A percentile compares a stretch with the other conserved stretches of the same genome.
These are phyloP conservation scores for Strix aluco DNA, from an alignment of 2,113 vertebrate species.

Conservation along the genomic window DNA sequence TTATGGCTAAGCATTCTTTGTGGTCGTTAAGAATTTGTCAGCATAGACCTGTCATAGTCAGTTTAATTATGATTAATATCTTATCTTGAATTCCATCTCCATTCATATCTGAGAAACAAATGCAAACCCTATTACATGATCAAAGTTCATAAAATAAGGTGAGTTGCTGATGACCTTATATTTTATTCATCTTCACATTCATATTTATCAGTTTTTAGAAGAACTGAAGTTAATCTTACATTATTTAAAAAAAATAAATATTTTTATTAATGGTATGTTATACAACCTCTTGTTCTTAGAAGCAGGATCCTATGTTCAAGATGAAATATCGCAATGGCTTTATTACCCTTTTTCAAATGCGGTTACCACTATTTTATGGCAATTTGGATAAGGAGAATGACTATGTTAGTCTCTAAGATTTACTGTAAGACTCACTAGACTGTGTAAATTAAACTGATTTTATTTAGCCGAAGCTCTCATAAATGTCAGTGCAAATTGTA, in stretches of 20 bases:
- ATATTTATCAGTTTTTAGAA: constrained; percentile 78
- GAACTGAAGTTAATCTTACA: constrained; percentile 66
- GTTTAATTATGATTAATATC: constrained; percentile 98
- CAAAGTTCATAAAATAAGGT: constrained; percentile 80
- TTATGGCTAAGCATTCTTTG: constrained; percentile 91
- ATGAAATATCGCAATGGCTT: constrained; percentile 55
- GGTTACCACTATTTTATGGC: background rate
- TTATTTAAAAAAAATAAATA: constrained; percentile 60
- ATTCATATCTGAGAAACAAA: constrained; percentile 82
- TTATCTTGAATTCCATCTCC: constrained; percentile 91
- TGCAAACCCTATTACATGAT: constrained; percentile 76
- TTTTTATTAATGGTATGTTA: constrained; percentile 40
- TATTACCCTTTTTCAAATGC: constrained; percentile 18
- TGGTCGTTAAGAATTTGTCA: constrained; percentile 93
- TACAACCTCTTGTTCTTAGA: constrained; percentile 4
- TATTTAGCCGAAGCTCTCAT: background rate
- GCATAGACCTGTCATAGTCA: constrained; percentile 86
- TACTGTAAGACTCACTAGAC: background rate
- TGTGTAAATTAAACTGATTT: background rate
- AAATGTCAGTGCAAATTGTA: background rate
- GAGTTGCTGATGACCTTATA: constrained; percentile 84
- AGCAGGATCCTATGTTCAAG: constrained; percentile 14
- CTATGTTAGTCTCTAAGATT: background rate
- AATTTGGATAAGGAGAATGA: background rate
- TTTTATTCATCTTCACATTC: constrained; percentile 90